Base-by-base conservation (phyloP, 2,113 vertebrate species). In the Pao palembangensis region DNA sequence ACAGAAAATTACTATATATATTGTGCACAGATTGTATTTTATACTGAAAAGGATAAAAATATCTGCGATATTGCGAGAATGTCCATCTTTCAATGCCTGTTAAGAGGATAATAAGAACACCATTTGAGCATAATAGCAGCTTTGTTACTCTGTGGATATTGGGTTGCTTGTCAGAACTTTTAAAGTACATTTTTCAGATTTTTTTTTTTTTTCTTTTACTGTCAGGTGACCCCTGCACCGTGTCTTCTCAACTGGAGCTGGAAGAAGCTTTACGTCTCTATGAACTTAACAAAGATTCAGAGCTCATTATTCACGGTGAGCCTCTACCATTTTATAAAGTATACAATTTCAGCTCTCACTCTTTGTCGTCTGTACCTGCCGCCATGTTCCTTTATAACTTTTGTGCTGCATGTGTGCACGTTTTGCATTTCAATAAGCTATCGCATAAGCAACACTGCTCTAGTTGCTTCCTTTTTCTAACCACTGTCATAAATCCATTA, bases 211-310 rank as follows among this genome's bases (percentile, higher is more conserved):
- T 42, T 64, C 49, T 46, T 71, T 51, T 21, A 38, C 66, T 58
- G 83, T 14, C 75, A 99, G 97, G 97, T 78, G 97, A 99, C 76
- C 97, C 97, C 0, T 99, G 97, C 77, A 99, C 96, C 0, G 94
- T 99, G 69, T 99, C 97, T 2, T 99, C 96, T 57, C 97, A 99
- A 89, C 89, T 99, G 90, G 97, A 99, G 77, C 78, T 99, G 71
- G 97, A 99, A 84, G 97, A 99, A 87, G 97, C 97, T 5, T 93
- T 99, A 82, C 89, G 97, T 2, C 90, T 99, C 61, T 99, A 99
- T 61, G 97, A 99, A 20, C 83, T 99, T 60, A 99, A 99, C 89
- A 99, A 99, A 88, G 97, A 99, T 89, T 99, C 97, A 0, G 97
- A 99, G 79, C 94, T 99, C 66, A 91, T 98, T 75, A 98, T 99